These are phyloP conservation scores for Pelecanoides urinatrix DNA, from an alignment of 2,113 vertebrate genomes.

Conservation along the genomic window DNA sequence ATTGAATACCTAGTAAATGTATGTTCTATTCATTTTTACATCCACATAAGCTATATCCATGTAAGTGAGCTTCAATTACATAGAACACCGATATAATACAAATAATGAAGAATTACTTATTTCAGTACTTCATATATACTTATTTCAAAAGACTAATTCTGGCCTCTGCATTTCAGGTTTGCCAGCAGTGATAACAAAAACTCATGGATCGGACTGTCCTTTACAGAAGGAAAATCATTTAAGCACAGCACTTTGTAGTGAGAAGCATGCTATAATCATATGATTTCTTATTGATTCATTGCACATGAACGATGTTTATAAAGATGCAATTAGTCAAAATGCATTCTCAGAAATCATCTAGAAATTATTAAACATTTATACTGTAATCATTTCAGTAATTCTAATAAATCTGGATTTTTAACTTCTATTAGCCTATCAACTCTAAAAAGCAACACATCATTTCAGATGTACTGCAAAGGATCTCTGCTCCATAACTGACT, in stretches of 20 bases:
- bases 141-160: background rate
- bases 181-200: background rate
- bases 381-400: background rate
- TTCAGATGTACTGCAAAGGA: background rate
- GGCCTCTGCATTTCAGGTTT: background rate
- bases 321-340: background rate
- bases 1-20: background rate
- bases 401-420: background rate
- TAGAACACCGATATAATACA: background rate
- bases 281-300: background rate
- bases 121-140: background rate
- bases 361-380: background rate
- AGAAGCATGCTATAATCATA: background rate
- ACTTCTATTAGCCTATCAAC: background rate
- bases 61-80: background rate
- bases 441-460: background rate
- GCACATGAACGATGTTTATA: background rate
- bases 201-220: background rate
- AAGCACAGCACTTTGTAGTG: background rate
- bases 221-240: background rate
- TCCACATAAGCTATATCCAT: background rate
- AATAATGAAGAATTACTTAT: background rate
- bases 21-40: background rate
- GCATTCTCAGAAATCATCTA: background rate
- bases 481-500: background rate